Base-by-base conservation (phyloP, 2,888 invertebrate species). In the Cremastinae sp. region DNA sequence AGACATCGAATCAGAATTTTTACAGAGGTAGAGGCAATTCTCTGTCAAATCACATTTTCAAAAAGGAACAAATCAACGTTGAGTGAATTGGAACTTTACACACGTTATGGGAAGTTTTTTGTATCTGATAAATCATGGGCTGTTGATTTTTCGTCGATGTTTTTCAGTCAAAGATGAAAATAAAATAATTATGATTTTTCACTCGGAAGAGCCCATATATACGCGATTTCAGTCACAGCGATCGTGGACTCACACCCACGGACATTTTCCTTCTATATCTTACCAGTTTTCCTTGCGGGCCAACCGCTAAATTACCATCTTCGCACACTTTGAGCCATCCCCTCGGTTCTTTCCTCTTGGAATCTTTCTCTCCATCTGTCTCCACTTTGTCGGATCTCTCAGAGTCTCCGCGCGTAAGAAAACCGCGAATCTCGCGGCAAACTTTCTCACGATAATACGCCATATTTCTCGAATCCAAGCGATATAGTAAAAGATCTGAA, bases 231-330 rank as follows among this genome's bases (percentile, higher is more conserved):
- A 35, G 37, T 49, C 68, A 35, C 16, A 22, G 22, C 41, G 28
- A 49, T 49, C 58, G 12, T 59, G 22, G 7, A 35, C 69, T 39
- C 58, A 41, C 58, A n/a, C 35, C 41, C 14, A n/a, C 58, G 41
- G 41, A 58, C 56, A 35, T 69, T 72, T 59, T 74, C 22, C 73
- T 53, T 39, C 59, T 22, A 39, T n/a, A n/a, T n/a, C n/a, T n/a
- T n/a, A n/a, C n/a, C 43, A 39, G 58, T 61, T 69, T 64, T 56
- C 71, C 69, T 68, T 37, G 55, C 56, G 66, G 72, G 75, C 68
- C 68, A 68, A 78, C 37, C 72, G 69, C 65, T 69, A 73, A 78
- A 75, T 75, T 75, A 75, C 72, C 75, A 62, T 72, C 68, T 51
- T 58, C 51, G 16, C 61, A 58, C 68, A 58, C 68, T 58, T 20